Evolutionary conservation across 2,797 vertebrate species (phyloP), one percentile per base, ranked within the genome.

Genomic region (Darevskia mixta): DNA sequence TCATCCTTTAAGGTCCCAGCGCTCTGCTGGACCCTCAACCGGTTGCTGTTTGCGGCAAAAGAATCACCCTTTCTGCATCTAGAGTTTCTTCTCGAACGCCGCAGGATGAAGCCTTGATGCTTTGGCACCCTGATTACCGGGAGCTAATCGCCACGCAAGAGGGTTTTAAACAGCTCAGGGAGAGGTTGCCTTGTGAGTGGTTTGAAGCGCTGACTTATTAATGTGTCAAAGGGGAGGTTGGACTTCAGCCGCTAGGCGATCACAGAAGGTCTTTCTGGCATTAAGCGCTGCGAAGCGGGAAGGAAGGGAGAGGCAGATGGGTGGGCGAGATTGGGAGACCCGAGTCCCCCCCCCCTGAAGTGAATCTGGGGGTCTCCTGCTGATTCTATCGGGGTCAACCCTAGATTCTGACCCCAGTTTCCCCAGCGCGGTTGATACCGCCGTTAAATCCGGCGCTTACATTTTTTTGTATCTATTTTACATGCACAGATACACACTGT

Each of bases 121-220:
- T 58, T 55, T 15, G 58, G 49, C 27, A 7, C 4, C 25, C 73
- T 5, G 85, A 79, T 79, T 79, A 79, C 29, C 20, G 6, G 7
- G 29, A 1, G 88, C 85, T 89, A 79, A 89, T 86, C 80, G 5
- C 75, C 9, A 3, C 15, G n/a, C 75, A n/a, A n/a, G 66, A 27
- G 66, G 58, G 80, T 79, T 83, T 86, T 86, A 86, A 82, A 80
- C 73, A 71, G 79, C 98, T 98, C 98, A 98, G 97, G 97, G 97
- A 98, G 97, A 98, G 96, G 96, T 96, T 97, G 98, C 97, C 97
- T 97, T 98, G 97, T 98, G 97, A 97, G 97, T 97, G 97, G 97
- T 97, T 45, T 15, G 8, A 27, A 18, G 45, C 23, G 2, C 45
- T 29, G 23, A 41, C 67, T n/a, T 41, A 8, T 45, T 71, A n/a